phyloP scores from a whole-genome alignment of 2,797 vertebrate species.

The Dermochelys coriacea region DNA sequence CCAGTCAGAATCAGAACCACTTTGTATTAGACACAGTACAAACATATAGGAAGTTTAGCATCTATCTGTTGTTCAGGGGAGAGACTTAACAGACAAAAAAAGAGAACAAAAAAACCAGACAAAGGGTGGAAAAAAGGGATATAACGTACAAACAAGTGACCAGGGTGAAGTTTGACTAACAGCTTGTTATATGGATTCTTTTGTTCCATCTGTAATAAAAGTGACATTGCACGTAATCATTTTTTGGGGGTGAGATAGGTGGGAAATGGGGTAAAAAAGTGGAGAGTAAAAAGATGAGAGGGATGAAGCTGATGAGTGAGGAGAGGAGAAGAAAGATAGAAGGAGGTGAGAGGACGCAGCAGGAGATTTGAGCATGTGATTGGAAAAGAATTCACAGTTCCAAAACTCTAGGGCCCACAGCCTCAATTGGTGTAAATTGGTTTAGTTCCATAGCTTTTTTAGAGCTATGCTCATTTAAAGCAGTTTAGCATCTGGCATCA shows the following conservation, averaged over 20 bases:
- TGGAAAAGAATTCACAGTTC: background rate
- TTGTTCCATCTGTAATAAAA: background rate
- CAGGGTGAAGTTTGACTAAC: no score
- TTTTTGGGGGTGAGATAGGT: constrained; percentile 20
- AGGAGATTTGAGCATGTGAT: background rate
- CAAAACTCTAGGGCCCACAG: background rate
- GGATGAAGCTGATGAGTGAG: background rate
- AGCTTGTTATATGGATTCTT: no score
- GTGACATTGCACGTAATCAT: constrained; percentile 32
- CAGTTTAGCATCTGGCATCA: no score
- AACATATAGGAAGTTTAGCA: no score
- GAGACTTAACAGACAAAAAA: no score
- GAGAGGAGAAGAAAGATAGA: fast-evolving
- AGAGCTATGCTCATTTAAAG: no score
- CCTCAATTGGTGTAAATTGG: background rate
- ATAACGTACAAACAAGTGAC: no score
- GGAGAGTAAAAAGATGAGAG: background rate
- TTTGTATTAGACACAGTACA: no score
- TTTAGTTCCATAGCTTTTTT: background rate
- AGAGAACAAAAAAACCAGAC: no score
- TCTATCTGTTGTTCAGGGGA: no score
- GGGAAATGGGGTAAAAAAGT: background rate
- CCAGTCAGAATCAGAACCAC: no score
- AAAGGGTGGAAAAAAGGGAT: no score
- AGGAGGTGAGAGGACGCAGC: background rate